These are phyloP conservation scores for Polydesmus complanatus DNA, from an alignment of 2,888 invertebrate species.

Conservation along the genomic window DNA sequence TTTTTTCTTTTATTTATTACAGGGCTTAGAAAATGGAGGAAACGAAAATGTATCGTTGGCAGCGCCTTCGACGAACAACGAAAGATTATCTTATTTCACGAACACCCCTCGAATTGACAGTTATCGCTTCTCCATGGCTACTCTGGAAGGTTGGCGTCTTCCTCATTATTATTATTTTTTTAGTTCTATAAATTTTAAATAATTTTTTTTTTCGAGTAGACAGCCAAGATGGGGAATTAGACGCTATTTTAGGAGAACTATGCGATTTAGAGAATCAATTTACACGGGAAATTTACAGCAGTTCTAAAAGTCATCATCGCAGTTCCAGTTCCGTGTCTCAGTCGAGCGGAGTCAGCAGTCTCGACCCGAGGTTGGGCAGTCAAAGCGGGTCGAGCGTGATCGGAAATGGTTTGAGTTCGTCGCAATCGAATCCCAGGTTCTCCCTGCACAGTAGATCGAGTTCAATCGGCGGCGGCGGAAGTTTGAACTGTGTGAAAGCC, in stretches of 20 bases:
- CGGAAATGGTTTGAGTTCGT: neutral
- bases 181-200: too few relatives aligned
- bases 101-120: conserved; percentile 64
- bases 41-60: neutral
- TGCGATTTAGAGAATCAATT: conserved; percentile 70
- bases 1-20: neutral
- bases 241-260: conserved; percentile 89
- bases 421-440: conserved; percentile 14
- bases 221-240: conserved; percentile 89
- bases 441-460: conserved; percentile 18
- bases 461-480: conserved; percentile 8
- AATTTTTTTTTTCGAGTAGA: conserved; percentile 42
- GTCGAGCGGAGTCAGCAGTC: conserved; percentile 19
- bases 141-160: conserved; percentile 53
- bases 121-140: conserved; percentile 89
- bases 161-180: neutral
- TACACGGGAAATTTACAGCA: conserved; percentile 34
- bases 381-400: neutral
- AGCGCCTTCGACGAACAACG: neutral
- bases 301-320: conserved; percentile 23
- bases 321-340: conserved; percentile 24
- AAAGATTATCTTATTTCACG: neutral
- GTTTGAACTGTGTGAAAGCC: neutral
- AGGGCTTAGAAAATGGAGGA: conserved; percentile 9
- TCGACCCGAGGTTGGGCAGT: conserved; percentile 17